Percentiles rank a stretch among this genome's conserved stretches.
Evolutionary conservation across 2,797 vertebrate species (phyloP).

Genomic region (Psittacula echo): DNA sequence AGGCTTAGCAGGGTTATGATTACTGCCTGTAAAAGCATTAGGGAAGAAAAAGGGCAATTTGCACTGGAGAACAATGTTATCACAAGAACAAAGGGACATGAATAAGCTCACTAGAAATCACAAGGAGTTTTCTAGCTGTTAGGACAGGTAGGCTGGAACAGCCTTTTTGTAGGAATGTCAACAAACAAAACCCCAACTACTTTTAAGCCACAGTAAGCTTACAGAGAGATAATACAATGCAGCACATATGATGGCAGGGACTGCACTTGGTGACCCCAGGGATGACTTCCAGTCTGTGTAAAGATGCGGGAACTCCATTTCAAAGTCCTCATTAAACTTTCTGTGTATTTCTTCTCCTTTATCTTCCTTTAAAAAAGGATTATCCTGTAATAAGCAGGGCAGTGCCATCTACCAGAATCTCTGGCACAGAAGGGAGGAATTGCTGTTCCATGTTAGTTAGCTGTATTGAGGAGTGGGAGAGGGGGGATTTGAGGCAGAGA

Average conservation of each 20-base stretch:
- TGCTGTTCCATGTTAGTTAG: conserved; percentile 54
- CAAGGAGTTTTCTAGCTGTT: background rate
- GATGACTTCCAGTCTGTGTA: background rate
- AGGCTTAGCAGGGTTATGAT: conserved; percentile 20
- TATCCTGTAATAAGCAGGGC: conserved; percentile 56
- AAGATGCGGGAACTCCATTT: background rate
- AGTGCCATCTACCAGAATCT: conserved; percentile 62
- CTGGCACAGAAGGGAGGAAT: conserved; percentile 59
- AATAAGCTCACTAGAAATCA: background rate
- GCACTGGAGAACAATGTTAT: background rate
- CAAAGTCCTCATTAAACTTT: conserved; percentile 35
- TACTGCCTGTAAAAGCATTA: background rate
- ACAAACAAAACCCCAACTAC: background rate
- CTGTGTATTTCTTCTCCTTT: conserved; percentile 17
- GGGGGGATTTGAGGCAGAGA: background rate
- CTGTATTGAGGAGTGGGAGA: background rate
- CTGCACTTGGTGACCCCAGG: background rate
- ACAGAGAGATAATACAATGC: background rate
- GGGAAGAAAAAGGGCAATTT: background rate
- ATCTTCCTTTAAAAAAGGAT: conserved; percentile 49
- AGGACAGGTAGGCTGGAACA: background rate
- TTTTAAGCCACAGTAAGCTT: background rate
- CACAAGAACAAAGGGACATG: background rate
- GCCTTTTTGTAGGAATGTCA: background rate
- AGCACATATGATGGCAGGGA: background rate